A percentile compares a stretch with the other conserved stretches of the same genome.
Evolutionary conservation across 2,888 invertebrate species (phyloP).

Genomic region (Drosophila buzzatii): DNA sequence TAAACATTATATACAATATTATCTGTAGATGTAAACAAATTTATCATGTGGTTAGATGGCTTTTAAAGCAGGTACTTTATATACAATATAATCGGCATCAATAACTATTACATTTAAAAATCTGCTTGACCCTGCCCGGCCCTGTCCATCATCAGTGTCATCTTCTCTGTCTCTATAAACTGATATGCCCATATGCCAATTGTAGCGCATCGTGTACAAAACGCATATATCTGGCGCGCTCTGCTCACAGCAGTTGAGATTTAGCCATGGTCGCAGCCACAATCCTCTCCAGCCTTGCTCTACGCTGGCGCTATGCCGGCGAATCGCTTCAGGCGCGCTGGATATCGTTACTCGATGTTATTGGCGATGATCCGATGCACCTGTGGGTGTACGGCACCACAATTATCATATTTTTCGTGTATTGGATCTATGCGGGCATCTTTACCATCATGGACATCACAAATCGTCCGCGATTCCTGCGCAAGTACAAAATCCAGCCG

Average conservation of each 20-base stretch:
- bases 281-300: slow-evolving; percentile 25
- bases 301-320: slow-evolving; percentile 88
- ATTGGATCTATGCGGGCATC: slow-evolving; percentile 90
- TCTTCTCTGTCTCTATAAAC: background rate
- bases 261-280: slow-evolving; percentile 29
- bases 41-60: too few species aligned
- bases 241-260: slow-evolving; percentile 20
- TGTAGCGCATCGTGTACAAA: slow-evolving; percentile 21
- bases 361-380: slow-evolving; percentile 88
- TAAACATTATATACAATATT: too few species aligned
- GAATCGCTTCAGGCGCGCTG: slow-evolving; percentile 91
- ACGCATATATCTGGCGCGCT: background rate
- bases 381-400: slow-evolving; percentile 88
- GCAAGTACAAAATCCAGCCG: slow-evolving; percentile 92
- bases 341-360: slow-evolving; percentile 88
- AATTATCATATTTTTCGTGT: slow-evolving; percentile 87
- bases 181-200: background rate
- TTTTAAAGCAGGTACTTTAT: too few species aligned
- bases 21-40: too few species aligned
- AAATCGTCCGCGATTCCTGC: slow-evolving; percentile 88
- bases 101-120: background rate
- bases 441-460: slow-evolving; percentile 91
- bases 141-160: background rate
- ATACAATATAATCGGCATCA: background rate
- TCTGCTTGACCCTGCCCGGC: background rate